Evolutionary conservation across 2,113 vertebrate genomes (phyloP).

Genomic region (Dasypus novemcinctus): DNA sequence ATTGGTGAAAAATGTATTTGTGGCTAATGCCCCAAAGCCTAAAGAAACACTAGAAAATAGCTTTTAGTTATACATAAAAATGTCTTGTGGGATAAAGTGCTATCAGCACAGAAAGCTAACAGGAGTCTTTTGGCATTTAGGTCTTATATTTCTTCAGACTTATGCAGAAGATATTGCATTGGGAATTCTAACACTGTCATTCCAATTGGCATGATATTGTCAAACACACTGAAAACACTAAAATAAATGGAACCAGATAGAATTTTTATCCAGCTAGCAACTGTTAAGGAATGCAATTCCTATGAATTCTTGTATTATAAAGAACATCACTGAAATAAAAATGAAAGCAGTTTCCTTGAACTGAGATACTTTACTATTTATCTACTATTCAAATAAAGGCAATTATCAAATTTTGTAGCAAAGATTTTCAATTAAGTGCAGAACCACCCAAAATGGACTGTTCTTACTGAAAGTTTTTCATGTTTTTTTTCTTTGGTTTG

Average conservation of each 20-base stretch:
- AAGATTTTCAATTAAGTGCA: background rate
- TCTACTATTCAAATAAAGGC: background rate
- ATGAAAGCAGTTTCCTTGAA: background rate
- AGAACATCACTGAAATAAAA: constrained; percentile 36
- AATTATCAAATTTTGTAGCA: background rate
- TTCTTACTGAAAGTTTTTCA: background rate
- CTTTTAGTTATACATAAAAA: background rate
- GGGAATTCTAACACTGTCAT: background rate
- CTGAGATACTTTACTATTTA: background rate
- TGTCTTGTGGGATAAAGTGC: background rate
- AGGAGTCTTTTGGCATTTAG: background rate
- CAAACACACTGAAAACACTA: background rate
- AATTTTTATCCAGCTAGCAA: constrained; percentile 6
- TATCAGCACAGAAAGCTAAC: background rate
- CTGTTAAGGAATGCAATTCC: background rate
- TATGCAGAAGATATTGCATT: background rate
- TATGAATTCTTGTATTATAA: constrained; percentile 22
- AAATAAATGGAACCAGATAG: constrained; percentile 19
- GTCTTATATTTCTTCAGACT: background rate
- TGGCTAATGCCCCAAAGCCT: background rate
- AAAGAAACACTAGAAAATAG: background rate
- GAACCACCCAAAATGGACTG: background rate
- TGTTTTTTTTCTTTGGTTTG: background rate
- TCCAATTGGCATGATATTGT: background rate
- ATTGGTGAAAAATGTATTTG: background rate